phyloP scores from a whole-genome alignment of 1,140 invertebrate genomes.

The Subanguina moxae region DNA sequence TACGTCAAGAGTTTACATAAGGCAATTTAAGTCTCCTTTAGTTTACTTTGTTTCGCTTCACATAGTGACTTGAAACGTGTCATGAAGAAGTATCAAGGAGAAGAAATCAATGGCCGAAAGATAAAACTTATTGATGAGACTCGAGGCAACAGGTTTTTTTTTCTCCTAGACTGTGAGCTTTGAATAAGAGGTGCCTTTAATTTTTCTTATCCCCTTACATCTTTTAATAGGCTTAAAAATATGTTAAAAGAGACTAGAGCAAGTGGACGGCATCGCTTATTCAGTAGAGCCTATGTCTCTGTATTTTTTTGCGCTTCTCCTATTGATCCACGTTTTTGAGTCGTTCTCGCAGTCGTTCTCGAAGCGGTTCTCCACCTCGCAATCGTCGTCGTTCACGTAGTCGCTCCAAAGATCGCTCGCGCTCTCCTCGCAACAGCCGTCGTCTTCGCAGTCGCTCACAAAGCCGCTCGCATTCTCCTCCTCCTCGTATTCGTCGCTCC shows the following conservation, averaged over 20 bases:
- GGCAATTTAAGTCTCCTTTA: constrained; percentile 58
- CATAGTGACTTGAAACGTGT: constrained; percentile 90
- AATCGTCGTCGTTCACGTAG: constrained; percentile 1
- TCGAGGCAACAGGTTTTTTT: background rate
- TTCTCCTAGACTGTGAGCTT: too few relatives aligned
- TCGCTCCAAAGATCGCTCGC: background rate
- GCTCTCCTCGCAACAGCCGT: background rate
- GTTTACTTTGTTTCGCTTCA: constrained; percentile 86
- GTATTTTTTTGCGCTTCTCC: too few relatives aligned
- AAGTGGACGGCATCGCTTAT: too few relatives aligned
- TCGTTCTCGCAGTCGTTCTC: constrained; percentile 24
- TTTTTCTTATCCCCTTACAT: too few relatives aligned
- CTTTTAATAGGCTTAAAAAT: too few relatives aligned
- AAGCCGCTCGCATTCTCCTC: background rate
- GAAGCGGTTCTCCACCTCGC: constrained; percentile 30
- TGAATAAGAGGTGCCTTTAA: too few relatives aligned
- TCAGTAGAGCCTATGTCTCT: too few relatives aligned
- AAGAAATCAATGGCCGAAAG: constrained; percentile 84
- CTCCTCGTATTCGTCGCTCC: background rate
- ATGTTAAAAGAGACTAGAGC: too few relatives aligned
- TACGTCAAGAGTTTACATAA: background rate
- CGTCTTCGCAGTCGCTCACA: background rate
- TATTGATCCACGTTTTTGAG: too few relatives aligned
- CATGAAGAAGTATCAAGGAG: constrained; percentile 88
- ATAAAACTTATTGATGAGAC: constrained; percentile 76